Base-by-base conservation (phyloP, 2,797 vertebrate species). In the Enteromius anoplus region DNA sequence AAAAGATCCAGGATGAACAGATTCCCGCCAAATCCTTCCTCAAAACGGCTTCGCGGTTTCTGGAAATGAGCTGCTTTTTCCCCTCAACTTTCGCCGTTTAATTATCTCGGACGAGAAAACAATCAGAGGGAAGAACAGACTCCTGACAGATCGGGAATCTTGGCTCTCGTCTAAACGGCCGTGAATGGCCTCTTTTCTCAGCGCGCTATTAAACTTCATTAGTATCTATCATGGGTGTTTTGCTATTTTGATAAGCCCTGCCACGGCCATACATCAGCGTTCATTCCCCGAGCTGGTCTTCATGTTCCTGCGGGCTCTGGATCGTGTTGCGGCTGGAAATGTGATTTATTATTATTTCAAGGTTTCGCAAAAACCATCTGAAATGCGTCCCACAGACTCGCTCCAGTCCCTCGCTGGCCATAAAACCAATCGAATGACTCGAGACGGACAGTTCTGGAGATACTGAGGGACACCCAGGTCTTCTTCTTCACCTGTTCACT, bases 61-160 rank as follows among this genome's bases (percentile, higher is more conserved):
- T 23, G 29, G 21, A 78, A 78, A 88, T 91, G 86, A 71, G 72
- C 87, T 86, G 89, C 88, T 86, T 90, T 93, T 91, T 84, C n/a
- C 88, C 91, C 88, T 91, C 89, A 90, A 90, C 88, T 89, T 90
- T 89, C 90, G 87, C 88, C 88, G 87, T 90, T 91, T 92, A 91
- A 92, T 93, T 92, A 90, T 87, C 86, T 86, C 71, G 83, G 76
- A 80, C 89, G 85, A 87, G 84, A 89, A 92, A 93, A 92, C 88
- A 92, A 93, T 91, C 91, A 87, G 55, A 90, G 34, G 34, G 34
- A 34, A 34, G 34, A 34, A 34, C 4, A 55, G 81, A 84, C 79
- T 62, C 87, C 55, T 84, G 65, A 75, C 84, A 81, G 89, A 89
- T 87, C 81, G 78, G 65, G 88, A 90, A 85, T 85, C 79, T 88